These are phyloP conservation scores for Anguilla marmorata DNA, from an alignment of 2,797 vertebrate genomes.

Conservation along the genomic window DNA sequence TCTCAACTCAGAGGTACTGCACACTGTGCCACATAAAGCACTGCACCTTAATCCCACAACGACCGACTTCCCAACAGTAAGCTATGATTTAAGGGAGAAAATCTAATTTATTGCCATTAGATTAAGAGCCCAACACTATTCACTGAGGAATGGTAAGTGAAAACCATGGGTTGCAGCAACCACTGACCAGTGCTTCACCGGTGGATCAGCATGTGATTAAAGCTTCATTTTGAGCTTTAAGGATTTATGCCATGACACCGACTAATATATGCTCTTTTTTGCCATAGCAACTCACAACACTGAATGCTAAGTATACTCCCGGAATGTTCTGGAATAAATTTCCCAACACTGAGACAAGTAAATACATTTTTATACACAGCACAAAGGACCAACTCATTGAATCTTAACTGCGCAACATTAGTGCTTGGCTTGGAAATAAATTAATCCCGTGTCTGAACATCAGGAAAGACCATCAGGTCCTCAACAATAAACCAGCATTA, in stretches of 20 bases:
- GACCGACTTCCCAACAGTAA: not conserved
- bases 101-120: not conserved
- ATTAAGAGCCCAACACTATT: not conserved
- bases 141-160: not conserved
- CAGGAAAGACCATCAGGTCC: conserved; percentile 8
- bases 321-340: conserved; percentile 10
- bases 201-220: not conserved
- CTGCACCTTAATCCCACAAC: not conserved
- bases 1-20: not conserved
- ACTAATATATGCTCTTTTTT: not conserved
- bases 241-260: not conserved
- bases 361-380: not conserved
- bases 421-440: not conserved
- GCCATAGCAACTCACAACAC: not conserved
- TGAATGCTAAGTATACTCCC: conserved; percentile 15
- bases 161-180: not conserved
- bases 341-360: not conserved
- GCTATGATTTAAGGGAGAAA: not conserved
- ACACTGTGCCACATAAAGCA: not conserved
- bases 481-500: not conserved
- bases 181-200: not conserved
- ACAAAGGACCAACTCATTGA: not conserved
- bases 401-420: not conserved
- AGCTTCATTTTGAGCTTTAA: not conserved
- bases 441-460: not conserved